A percentile compares a stretch with the other conserved stretches of the same genome.
Conservation (phyloP, 2,797 vertebrate species). For the Dryobates pubescens region DNA sequence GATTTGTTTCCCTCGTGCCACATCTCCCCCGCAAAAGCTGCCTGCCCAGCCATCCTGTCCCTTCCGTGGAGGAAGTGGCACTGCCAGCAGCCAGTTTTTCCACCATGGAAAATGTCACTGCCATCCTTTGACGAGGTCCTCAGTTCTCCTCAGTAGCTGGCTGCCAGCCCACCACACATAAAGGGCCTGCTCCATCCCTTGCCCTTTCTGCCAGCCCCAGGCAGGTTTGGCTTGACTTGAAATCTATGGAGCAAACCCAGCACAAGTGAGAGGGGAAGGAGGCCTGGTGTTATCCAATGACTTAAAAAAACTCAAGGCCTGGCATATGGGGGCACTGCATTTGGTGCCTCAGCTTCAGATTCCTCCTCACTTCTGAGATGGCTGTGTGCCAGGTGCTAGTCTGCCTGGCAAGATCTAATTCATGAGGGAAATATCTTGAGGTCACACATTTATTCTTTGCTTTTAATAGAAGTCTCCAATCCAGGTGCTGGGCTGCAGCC, state of each 20-base stretch:
- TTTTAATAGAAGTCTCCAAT: not conserved
- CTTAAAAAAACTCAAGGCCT: not conserved
- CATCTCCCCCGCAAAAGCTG: not conserved
- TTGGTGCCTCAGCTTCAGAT: not conserved
- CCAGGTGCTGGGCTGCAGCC: not conserved
- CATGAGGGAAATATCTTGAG: not conserved
- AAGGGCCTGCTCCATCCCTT: not conserved
- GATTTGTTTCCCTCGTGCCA: not conserved
- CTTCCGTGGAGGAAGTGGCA: slow-evolving; percentile 9
- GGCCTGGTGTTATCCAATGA: not conserved
- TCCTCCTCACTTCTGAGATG: accelerated
- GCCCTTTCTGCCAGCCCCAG: not conserved
- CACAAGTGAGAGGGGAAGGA: not conserved
- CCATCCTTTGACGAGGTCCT: not conserved
- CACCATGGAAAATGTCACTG: slow-evolving; percentile 12
- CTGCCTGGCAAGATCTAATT: not conserved
- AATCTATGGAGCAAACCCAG: not conserved
- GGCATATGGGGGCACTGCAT: not conserved
- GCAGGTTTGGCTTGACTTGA: not conserved
- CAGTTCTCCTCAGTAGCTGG: slow-evolving; percentile 16
- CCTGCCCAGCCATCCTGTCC: slow-evolving; percentile 22
- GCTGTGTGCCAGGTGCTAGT: not conserved
- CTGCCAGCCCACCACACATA: accelerated
- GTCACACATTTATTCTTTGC: not conserved
- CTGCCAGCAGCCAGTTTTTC: slow-evolving; percentile 38